Base-by-base conservation (phyloP, 2,888 invertebrate genomes). In the Drosophila longiperda region DNA sequence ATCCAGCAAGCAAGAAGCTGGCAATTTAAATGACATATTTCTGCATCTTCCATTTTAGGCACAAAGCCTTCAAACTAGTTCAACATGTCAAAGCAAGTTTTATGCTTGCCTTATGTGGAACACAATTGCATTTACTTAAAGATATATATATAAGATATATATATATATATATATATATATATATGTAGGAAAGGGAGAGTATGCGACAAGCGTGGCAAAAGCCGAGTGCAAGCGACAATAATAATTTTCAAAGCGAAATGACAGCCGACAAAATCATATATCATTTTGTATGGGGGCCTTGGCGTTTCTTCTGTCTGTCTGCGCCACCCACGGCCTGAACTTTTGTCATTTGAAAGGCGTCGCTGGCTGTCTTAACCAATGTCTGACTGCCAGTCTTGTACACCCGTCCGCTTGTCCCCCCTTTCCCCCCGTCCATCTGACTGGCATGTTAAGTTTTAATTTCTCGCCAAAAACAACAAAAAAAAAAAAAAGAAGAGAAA, bases 221-320 rank as follows among this genome's bases (percentile, higher is more conserved):
- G 49, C 57, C 42, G 64, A 62, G 75, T 79, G 83, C 77, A 80
- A 74, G 83, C 80, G 78, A 78, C 84, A 90, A 86, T 70, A 83
- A 82, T 85, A 83, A 82, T 82, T 90, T 87, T 76, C 78, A 83
- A 83, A 91, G 77, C 80, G 82, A 82, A 87, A 82, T 91, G 91
- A 91, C 91, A 91, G 91, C 87, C 91, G 92, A 90, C 91, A 92
- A 89, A 90, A 87, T 78, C 91, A 91, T 92, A 88, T 90, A 91
- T 91, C 92, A 90, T 88, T 74, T 73, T 75, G 79, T 69, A 73
- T 72, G 75, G 74, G 62, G 73, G 55, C 58, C 57, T 23, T 32
- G 61, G 65, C 55, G 68, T 79, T 81, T 66, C 70, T 77, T 82
- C 45, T 45, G 90, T 88, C 84, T 84, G 84, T 70, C 83, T 84